These are phyloP conservation scores for Drosophila parvula DNA, from an alignment of 1,140 invertebrate genomes.

Conservation along the genomic window DNA sequence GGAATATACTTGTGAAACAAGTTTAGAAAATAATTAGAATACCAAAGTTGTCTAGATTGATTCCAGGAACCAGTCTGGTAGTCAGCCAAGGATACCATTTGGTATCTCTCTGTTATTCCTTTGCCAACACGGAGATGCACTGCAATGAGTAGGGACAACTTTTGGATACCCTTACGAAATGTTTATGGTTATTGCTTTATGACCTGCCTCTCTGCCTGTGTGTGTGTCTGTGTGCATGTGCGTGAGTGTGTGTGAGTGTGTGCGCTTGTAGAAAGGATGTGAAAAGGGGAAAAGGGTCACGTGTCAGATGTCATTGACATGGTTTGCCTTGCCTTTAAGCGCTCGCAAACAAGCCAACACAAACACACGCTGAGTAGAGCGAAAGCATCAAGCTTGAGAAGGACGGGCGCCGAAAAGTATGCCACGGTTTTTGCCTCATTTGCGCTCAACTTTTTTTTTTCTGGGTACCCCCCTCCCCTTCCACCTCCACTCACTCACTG, in stretches of 20 bases:
- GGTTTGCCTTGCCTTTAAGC: conserved; percentile 77
- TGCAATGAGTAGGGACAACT: conserved; percentile 26
- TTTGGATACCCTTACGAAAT: conserved; percentile 63
- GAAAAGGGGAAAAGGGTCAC: conserved; percentile 74
- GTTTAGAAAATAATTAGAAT: too few relatives aligned
- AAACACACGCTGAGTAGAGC: conserved; percentile 26
- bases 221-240: conserved; percentile 5
- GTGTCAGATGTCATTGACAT: conserved; percentile 82
- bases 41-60: background rate
- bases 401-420: conserved; percentile 60
- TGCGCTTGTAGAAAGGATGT: conserved; percentile 27
- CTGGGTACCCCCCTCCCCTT: background rate
- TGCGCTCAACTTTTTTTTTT: conserved; percentile 48
- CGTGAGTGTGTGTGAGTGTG: conserved; percentile 19
- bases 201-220: conserved; percentile 32
- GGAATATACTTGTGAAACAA: too few relatives aligned
- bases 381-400: conserved; percentile 38
- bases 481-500: conserved; percentile 13
- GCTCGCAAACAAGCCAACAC: conserved; percentile 62
- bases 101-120: background rate
- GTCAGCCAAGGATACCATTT: too few relatives aligned
- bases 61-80: background rate
- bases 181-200: conserved; percentile 79
- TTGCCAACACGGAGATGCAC: conserved; percentile 3
- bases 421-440: conserved; percentile 76